Conservation (phyloP, 2,797 vertebrate genomes). For the Pseudochromis fuscus region DNA sequence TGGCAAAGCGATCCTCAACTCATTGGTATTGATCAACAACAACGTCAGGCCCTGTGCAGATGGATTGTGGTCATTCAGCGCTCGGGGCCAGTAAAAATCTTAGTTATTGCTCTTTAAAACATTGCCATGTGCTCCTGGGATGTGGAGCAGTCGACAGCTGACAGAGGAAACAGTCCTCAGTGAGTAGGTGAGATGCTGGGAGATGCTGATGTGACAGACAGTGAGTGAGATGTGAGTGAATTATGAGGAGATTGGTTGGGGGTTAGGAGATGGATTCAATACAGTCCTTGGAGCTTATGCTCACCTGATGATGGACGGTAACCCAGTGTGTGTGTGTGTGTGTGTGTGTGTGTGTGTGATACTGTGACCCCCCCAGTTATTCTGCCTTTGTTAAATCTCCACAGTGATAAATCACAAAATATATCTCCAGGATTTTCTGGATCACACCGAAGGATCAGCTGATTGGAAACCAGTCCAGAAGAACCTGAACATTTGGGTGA, state of each 20-base stretch:
- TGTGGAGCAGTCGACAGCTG: constrained; percentile 23
- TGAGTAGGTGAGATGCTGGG: constrained; percentile 27
- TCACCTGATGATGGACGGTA: constrained; percentile 42
- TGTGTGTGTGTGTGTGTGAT: too few relatives aligned
- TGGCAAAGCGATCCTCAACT: constrained; percentile 51
- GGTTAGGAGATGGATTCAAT: constrained; percentile 16
- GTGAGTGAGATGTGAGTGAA: constrained; percentile 49
- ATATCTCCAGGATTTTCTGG: too few relatives aligned
- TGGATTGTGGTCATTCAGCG: constrained; percentile 57
- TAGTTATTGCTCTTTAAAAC: constrained; percentile 66
- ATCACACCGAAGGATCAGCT: too few relatives aligned
- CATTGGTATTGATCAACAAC: constrained; percentile 73
- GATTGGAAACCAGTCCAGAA: too few relatives aligned
- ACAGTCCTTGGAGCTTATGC: constrained; percentile 20
- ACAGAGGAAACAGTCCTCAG: constrained; percentile 21
- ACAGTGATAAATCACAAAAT: neutral
- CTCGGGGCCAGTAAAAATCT: constrained; percentile 26
- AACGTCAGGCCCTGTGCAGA: constrained; percentile 48
- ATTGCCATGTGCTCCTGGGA: constrained; percentile 25
- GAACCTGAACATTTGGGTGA: too few relatives aligned
- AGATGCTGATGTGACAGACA: constrained; percentile 44
- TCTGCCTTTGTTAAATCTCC: neutral
- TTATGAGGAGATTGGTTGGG: constrained; percentile 40
- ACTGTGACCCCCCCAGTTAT: neutral
- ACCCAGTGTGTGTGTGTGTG: constrained; percentile 41